phyloP scores from a whole-genome alignment of 2,113 vertebrate species.

The Pipa parva region DNA sequence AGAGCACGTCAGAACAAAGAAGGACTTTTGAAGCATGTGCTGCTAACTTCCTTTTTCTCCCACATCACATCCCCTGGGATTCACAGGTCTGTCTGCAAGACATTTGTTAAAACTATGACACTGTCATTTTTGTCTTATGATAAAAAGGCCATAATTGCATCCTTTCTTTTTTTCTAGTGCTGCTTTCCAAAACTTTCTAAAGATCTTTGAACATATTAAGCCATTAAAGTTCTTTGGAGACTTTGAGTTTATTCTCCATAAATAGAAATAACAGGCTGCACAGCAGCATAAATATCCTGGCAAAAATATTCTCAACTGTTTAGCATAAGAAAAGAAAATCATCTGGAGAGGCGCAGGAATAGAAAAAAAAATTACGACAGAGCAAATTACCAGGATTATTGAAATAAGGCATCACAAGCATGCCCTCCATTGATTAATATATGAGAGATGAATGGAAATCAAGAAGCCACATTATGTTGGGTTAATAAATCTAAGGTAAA shows the following conservation, averaged over 20 bases:
- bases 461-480: conserved; percentile 5
- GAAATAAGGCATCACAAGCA: conserved; percentile 20
- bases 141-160: conserved; percentile 31
- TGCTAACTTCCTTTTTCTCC: not conserved
- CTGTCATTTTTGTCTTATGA: conserved; percentile 11
- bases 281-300: conserved; percentile 33
- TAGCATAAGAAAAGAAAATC: conserved; percentile 43
- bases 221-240: conserved; percentile 53
- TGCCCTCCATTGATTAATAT: conserved; percentile 29
- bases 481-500: conserved; percentile 17
- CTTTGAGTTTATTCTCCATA: conserved; percentile 29
- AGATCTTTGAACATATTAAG: conserved; percentile 37
- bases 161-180: conserved; percentile 3
- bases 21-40: conserved; percentile 1
- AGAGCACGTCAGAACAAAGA: not conserved
- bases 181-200: conserved; percentile 21
- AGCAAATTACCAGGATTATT: conserved; percentile 37
- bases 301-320: conserved; percentile 28
- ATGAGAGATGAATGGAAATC: conserved; percentile 16
- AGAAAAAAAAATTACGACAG: conserved; percentile 11
- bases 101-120: conserved; percentile 6
- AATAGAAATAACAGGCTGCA: conserved; percentile 28
- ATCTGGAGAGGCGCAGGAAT: conserved; percentile 7
- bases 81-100: conserved; percentile 15
- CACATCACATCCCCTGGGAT: not conserved